Evolutionary conservation across 2,888 invertebrate genomes (phyloP).

Genomic region (Magallana nippona): DNA sequence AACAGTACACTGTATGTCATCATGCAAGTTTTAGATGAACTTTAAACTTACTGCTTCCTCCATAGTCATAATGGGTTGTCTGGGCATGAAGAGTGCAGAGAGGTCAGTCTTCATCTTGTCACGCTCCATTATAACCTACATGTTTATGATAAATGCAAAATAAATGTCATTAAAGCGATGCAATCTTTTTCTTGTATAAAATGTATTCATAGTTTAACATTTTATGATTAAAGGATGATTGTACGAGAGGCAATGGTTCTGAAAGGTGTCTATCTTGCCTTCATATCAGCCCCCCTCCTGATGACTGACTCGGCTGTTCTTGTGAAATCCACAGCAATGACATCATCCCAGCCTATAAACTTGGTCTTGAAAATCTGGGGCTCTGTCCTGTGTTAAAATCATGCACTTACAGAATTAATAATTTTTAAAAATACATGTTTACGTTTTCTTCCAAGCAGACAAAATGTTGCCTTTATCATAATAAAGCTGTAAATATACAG

Average conservation of each 20-base stretch:
- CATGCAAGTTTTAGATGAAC: not conserved
- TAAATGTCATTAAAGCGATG: not conserved
- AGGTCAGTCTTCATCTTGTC: slow-evolving; percentile 89
- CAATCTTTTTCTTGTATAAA: not conserved
- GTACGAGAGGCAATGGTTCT: no score
- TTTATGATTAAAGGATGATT: not conserved
- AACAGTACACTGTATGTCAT: no score
- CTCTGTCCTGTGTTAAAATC: slow-evolving; percentile 78
- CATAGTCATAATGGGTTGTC: slow-evolving; percentile 92
- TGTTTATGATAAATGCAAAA: not conserved
- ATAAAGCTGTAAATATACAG: no score
- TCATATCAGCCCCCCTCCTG: slow-evolving; percentile 96
- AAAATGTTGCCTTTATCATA: no score
- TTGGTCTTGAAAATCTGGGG: slow-evolving; percentile 93
- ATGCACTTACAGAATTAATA: not conserved
- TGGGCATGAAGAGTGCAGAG: slow-evolving; percentile 95
- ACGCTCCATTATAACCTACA: slow-evolving; percentile 81
- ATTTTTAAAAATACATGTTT: no score
- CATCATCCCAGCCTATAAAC: slow-evolving; percentile 98
- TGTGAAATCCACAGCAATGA: slow-evolving; percentile 98
- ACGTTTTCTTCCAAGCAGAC: no score
- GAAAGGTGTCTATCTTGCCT: slow-evolving; percentile 70
- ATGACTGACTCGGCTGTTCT: slow-evolving; percentile 98
- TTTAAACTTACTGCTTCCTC: slow-evolving; percentile 85
- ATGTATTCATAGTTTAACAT: not conserved